Base-by-base conservation (phyloP, 1,140 invertebrate species). In the Bombus vancouverensis region DNA sequence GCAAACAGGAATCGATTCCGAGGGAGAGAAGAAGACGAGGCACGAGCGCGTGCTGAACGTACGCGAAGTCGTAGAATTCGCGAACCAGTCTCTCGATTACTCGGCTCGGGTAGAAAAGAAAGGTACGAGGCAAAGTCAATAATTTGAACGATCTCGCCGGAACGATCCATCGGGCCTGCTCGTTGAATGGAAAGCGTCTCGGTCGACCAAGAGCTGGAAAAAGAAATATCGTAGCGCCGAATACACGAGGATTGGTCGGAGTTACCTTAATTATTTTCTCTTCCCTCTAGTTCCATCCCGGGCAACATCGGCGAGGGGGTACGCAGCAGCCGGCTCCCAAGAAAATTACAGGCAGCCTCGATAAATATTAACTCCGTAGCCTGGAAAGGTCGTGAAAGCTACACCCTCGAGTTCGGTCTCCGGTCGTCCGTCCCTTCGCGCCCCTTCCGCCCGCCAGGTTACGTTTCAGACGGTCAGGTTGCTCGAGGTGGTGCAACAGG, bases 341-440 rank as follows among this genome's bases (percentile, higher is more conserved):
- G 89, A 85, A 91, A 90, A 91, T 91, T 91, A 91, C 89, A 88
- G 86, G 74, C 86, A 80, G 84, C 78, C 90, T 91, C 89, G 90
- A 91, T 91, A 91, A 91, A 91, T 91, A 91, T 91, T 91, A 91
- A 90, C 89, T 91, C 81, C 87, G 89, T 80, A 78, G 83, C 39
- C 84, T 44, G 84, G 65, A 90, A 91, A 90, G 87, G 72, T 91
- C 84, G 87, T 80, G 74, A 71, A 74, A 90, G 78, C 88, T 84
- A 89, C 66, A 73, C 86, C 71, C 66, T 70, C 66, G 72, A 65
- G 81, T 89, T 89, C 76, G 78, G 42, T 82, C 71, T 82, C 77
- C 28, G 66, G 9, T 34, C 62, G 57, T 65, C 79, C 28, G 59
- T 62, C 62, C 9, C 34, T 47, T 47, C 25, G 25, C 28, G 28